Evolutionary conservation across 2,888 invertebrate species (phyloP).

Genomic region (Pollenia angustigena): DNA sequence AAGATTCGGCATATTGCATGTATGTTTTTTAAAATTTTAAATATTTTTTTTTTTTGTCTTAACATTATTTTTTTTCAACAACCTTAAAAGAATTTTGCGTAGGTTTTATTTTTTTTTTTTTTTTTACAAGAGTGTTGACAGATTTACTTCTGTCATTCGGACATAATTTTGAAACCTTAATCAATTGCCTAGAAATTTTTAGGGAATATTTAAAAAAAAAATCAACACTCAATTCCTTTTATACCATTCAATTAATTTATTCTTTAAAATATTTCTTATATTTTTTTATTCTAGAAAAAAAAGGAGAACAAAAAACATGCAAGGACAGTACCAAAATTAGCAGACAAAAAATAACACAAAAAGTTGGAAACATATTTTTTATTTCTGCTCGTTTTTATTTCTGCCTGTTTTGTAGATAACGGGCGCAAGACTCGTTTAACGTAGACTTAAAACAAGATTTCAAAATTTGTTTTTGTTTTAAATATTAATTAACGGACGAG

Average conservation of each 20-base stretch:
- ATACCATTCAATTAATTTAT: constrained; percentile 13
- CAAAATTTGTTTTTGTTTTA: no score
- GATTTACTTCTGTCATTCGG: constrained; percentile 62
- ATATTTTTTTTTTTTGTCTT: no score
- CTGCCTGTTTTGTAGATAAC: no score
- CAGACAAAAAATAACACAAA: no score
- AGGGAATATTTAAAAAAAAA: background rate
- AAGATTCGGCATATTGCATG: no score
- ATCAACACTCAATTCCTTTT: constrained; percentile 14
- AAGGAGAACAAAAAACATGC: background rate
- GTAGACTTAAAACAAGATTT: no score
- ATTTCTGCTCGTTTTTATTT: no score
- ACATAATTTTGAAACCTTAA: constrained; percentile 58
- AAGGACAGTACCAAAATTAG: no score
- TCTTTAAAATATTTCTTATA: background rate
- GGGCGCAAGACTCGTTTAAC: no score
- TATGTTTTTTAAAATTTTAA: no score
- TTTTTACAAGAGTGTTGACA: background rate
- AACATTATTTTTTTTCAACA: background rate
- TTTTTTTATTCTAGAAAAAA: background rate
- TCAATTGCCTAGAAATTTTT: constrained; percentile 51
- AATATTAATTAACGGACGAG: no score
- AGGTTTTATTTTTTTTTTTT: background rate
- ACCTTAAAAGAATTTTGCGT: background rate
- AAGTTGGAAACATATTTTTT: no score